Percentiles rank a stretch among this genome's conserved stretches.
Evolutionary conservation across 2,888 invertebrate species (phyloP).

Genomic region (Spatulosminthurus flaviceps): DNA sequence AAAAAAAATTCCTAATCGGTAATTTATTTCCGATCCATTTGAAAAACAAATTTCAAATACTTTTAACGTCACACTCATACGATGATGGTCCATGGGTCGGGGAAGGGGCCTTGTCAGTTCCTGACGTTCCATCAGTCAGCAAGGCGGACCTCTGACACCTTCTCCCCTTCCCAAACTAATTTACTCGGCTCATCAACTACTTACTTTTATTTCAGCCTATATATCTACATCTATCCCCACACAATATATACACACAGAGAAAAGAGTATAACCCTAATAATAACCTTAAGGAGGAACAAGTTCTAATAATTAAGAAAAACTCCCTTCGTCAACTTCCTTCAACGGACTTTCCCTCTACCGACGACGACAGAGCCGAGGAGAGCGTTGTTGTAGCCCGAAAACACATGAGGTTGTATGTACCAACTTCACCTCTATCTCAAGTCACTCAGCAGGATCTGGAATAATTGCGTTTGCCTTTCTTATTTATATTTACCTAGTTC

Average conservation of each 20-base stretch:
- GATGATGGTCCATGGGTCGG: background rate
- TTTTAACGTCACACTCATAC: constrained; percentile 2
- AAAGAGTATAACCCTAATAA: too few species aligned
- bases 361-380: too few species aligned
- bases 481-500: too few species aligned
- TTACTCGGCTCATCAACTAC: constrained; percentile 31
- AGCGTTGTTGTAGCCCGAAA: too few species aligned
- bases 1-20: constrained; percentile 21
- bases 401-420: background rate
- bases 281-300: background rate
- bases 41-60: constrained; percentile 5
- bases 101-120: constrained; percentile 27
- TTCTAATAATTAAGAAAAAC: constrained; percentile 14
- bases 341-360: too few species aligned
- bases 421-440: background rate
- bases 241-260: background rate
- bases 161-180: constrained; percentile 39
- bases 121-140: constrained; percentile 62
- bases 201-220: too few species aligned
- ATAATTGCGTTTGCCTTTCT: background rate
- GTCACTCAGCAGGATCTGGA: background rate
- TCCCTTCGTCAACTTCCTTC: background rate
- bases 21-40: too few species aligned
- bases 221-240: background rate
- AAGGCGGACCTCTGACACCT: constrained; percentile 61